phyloP scores from a whole-genome alignment of 2,797 vertebrate species.

The Enteromius anoplus region DNA sequence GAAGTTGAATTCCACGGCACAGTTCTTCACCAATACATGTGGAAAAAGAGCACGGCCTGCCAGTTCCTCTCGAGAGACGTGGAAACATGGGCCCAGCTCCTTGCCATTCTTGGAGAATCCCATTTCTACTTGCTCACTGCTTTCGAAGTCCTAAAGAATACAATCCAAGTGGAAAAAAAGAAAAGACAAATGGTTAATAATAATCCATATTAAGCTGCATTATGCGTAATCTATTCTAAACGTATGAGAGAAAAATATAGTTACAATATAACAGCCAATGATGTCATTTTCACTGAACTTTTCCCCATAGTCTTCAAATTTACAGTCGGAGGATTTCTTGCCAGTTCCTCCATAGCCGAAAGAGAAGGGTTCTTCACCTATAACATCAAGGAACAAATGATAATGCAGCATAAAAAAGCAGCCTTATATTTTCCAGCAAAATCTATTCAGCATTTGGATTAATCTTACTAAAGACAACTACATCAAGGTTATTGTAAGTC shows the following conservation, averaged over 20 bases:
- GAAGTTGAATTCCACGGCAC: conserved; percentile 89
- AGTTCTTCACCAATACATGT: conserved; percentile 89
- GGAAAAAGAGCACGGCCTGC: conserved; percentile 81
- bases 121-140: conserved; percentile 83
- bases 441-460: neutral
- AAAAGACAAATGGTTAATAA: neutral
- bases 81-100: conserved; percentile 84
- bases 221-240: neutral
- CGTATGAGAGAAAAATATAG: conserved; percentile 54
- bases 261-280: conserved; percentile 90
- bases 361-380: conserved; percentile 90
- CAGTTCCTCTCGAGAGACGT: conserved; percentile 80
- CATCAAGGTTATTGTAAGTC: neutral
- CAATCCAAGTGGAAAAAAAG: neutral
- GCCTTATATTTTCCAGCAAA: neutral
- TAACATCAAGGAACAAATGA: neutral
- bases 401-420: neutral
- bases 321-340: conserved; percentile 88
- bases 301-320: conserved; percentile 91
- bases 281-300: conserved; percentile 91
- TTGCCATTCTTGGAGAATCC: conserved; percentile 88
- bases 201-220: neutral
- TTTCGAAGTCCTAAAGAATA: conserved; percentile 82
- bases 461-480: neutral
- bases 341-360: conserved; percentile 94